These are phyloP conservation scores for Asbolus verrucosus DNA, from an alignment of 1,140 invertebrate species.

Conservation along the genomic window DNA sequence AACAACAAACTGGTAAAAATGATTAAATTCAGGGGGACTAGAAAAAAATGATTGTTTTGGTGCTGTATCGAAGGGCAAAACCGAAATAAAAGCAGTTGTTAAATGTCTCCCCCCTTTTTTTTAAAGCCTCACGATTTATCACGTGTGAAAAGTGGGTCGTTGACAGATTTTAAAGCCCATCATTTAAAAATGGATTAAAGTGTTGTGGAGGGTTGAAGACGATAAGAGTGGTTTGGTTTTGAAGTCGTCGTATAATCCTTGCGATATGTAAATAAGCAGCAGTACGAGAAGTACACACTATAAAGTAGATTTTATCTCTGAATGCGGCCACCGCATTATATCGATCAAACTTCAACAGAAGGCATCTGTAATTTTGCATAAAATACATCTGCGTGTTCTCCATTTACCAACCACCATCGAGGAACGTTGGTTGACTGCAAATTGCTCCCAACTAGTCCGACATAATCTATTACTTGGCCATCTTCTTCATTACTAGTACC, in stretches of 20 bases:
- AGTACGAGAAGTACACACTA: conserved; percentile 8
- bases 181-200: conserved; percentile 32
- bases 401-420: conserved; percentile 12
- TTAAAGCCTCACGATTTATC: conserved; percentile 26
- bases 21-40: background rate
- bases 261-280: conserved; percentile 34
- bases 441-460: conserved; percentile 20
- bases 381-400: conserved; percentile 42
- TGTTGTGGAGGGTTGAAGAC: conserved; percentile 16
- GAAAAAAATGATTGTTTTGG: conserved; percentile 6
- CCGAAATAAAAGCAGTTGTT: conserved; percentile 15
- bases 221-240: conserved; percentile 13
- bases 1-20: conserved; percentile 3
- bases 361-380: conserved; percentile 42
- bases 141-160: conserved; percentile 36
- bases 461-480: conserved; percentile 11
- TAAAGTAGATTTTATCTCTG: conserved; percentile 29
- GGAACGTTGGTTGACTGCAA: conserved; percentile 31
- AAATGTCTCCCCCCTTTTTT: conserved; percentile 8
- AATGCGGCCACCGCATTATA: conserved; percentile 36
- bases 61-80: background rate
- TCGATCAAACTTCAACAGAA: conserved; percentile 44
- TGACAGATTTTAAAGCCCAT: conserved; percentile 27
- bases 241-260: conserved; percentile 13
- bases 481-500: conserved; percentile 15